Base-by-base conservation (phyloP, 2,797 vertebrate species). In the Poliocrania exsul region DNA sequence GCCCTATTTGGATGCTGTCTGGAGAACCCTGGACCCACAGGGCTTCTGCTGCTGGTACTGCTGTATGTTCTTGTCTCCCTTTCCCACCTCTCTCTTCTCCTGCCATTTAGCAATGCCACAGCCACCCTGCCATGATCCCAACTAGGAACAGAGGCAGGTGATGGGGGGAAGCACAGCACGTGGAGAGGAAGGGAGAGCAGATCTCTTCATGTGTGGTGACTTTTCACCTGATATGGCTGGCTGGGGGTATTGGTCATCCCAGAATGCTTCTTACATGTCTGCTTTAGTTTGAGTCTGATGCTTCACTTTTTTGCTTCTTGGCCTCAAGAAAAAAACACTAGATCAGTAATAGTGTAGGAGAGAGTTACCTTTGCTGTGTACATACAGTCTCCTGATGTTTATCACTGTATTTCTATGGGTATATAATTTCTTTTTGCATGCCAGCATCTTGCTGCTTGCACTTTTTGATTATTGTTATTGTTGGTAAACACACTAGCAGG, bases 141-240 rank as follows among this genome's bases (percentile, higher is more conserved):
- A 12, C 13, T 18, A 40, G 54, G 4, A 65, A n/a, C 44, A 65
- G 38, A n/a, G 54, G 66, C 18, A 46, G 33, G 31, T 35, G 33
- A 61, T 65, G 42, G 24, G 20, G 21, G 60, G 9, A 16, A 74
- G 16, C 10, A 35, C 10, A n/a, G 37, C 19, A 31, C 4, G 1
- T 4, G 8, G 16, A 5, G 1, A 16, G 3, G 16, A 25, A 64
- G 10, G 29, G 20, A 86, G 24, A 62, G 16, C 3, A 15, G 9
- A 3, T 66, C 25, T 8, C 11, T 74, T 66, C 20, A 6, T 2
- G 0, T 40, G 6, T 50, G 12, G 9, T 31, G 12, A 29, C 31
- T 51, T 82, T 57, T 70, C 49, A 31, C 5, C 3, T 10, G 17
- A 24, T 81, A 47, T 78, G 57, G 4, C 28, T 86, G 67, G 5